Percentiles rank a stretch among this genome's conserved stretches.
phyloP scores from a whole-genome alignment of 2,888 invertebrate genomes.

The Flexamia atlantica region DNA sequence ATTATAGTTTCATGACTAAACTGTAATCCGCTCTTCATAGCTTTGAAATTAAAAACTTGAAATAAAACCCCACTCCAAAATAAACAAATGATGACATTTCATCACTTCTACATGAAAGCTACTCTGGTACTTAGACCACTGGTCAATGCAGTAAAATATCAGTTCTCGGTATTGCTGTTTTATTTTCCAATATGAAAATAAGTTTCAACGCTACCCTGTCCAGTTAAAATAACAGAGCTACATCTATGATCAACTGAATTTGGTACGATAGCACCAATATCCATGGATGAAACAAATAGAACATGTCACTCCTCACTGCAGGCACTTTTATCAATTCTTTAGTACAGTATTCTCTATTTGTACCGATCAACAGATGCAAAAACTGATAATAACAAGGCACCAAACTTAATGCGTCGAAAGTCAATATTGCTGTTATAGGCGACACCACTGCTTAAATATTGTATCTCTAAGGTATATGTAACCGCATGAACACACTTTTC shows the following conservation, averaged over 20 bases:
- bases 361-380: slow-evolving; percentile 51
- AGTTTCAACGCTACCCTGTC: slow-evolving; percentile 26
- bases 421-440: neutral
- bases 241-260: slow-evolving; percentile 6
- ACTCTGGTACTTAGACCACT: neutral
- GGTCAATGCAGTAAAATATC: neutral
- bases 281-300: slow-evolving; percentile 15
- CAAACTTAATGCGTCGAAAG: neutral
- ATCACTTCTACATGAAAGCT: neutral
- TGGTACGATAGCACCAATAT: neutral
- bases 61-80: neutral
- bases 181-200: neutral
- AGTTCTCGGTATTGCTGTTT: slow-evolving; percentile 1
- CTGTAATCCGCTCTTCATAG: neutral
- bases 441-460: neutral
- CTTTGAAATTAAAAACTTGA: neutral
- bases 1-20: no score
- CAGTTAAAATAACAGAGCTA: neutral
- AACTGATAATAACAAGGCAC: slow-evolving; percentile 33
- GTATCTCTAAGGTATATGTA: neutral
- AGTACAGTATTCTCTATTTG: slow-evolving; percentile 37
- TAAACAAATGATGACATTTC: neutral
- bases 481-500: neutral
- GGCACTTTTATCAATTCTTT: slow-evolving; percentile 55
- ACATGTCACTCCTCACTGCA: neutral